Evolutionary conservation across 1,140 invertebrate species (phyloP).

Genomic region (Drosophila santomea): DNA sequence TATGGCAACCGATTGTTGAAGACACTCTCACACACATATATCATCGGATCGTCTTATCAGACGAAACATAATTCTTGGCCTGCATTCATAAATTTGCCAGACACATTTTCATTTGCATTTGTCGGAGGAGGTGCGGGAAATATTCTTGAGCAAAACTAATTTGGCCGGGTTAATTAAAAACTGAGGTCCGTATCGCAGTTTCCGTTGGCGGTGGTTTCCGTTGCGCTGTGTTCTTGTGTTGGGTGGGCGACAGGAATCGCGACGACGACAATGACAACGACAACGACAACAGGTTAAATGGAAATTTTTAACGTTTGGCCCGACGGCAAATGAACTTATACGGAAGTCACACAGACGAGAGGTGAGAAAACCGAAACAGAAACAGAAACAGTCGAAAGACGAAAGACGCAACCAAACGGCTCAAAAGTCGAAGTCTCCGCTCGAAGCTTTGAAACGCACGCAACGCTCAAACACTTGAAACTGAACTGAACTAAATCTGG

Average conservation of each 20-base stretch:
- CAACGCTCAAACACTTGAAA: conserved; percentile 84
- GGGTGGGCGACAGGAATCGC: conserved; percentile 72
- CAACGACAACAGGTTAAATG: conserved; percentile 15
- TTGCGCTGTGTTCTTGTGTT: conserved; percentile 18
- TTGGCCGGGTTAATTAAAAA: conserved; percentile 75
- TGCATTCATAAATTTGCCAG: conserved; percentile 66
- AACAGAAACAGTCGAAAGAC: too few relatives aligned
- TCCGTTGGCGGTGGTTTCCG: conserved; percentile 64
- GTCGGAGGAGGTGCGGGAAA: conserved; percentile 60
- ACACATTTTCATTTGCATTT: conserved; percentile 68
- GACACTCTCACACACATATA: conserved; percentile 72
- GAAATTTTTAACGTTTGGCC: conserved; percentile 32
- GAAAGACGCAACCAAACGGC: conserved; percentile 23
- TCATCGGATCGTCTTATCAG: conserved; percentile 73
- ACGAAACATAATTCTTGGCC: conserved; percentile 72
- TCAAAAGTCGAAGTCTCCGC: conserved; percentile 58
- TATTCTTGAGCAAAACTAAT: conserved; percentile 68
- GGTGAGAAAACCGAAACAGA: conserved; percentile 17
- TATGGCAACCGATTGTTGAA: conserved; percentile 72
- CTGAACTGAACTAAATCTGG: conserved; percentile 84
- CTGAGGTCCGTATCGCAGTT: conserved; percentile 54
- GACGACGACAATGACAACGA: conserved; percentile 39
- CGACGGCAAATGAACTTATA: conserved; percentile 61
- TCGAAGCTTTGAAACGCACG: conserved; percentile 80
- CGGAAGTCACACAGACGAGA: conserved; percentile 38